Evolutionary conservation across 2,888 invertebrate genomes (phyloP).

Genomic region (Cecidostiba fungosa): DNA sequence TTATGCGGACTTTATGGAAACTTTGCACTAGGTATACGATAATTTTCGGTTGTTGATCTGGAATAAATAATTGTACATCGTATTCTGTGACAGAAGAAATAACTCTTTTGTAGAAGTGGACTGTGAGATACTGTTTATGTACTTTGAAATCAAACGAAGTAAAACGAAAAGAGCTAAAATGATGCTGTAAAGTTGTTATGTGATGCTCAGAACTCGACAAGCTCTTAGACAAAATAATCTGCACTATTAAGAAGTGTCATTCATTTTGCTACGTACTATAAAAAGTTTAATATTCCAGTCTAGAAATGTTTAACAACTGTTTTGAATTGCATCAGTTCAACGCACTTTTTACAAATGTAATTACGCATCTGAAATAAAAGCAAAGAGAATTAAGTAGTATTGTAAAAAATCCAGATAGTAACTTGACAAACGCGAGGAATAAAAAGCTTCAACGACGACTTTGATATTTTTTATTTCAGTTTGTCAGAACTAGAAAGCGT

Average conservation of each 20-base stretch:
- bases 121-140: neutral
- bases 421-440: neutral
- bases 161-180: neutral
- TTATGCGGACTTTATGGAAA: neutral
- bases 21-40: neutral
- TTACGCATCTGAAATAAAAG: too few relatives aligned
- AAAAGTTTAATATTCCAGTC: neutral
- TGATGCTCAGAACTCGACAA: neutral
- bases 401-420: neutral
- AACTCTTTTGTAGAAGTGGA: neutral
- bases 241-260: neutral
- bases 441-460: neutral
- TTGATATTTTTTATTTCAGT: neutral
- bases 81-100: neutral
- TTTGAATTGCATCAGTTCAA: neutral
- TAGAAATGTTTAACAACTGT: conserved; percentile 2
- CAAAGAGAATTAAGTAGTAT: neutral
- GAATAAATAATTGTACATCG: too few relatives aligned
- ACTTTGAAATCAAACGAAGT: neutral
- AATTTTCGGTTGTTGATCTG: too few relatives aligned
- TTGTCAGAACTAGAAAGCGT: neutral
- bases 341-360: neutral
- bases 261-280: neutral
- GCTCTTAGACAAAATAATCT: neutral
- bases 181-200: neutral